A percentile compares a stretch with the other conserved stretches of the same genome.
These are phyloP conservation scores for Papilio polyxenes DNA, from an alignment of 1,140 invertebrate species.

Conservation along the genomic window DNA sequence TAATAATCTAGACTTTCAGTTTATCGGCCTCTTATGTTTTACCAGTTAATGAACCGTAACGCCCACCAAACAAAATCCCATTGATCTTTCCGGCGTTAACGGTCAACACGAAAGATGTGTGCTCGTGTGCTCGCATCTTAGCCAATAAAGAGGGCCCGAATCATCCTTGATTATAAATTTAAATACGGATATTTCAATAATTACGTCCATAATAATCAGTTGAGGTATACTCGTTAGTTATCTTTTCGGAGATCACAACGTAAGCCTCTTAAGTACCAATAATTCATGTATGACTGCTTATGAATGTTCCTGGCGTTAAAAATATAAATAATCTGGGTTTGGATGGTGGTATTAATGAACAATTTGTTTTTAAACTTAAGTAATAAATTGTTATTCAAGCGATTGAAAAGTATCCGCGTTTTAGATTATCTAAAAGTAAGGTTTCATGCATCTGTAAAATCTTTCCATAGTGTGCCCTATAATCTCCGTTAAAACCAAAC, in stretches of 20 bases:
- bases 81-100: constrained; percentile 70
- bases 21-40: constrained; percentile 43
- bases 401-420: not conserved
- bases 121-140: constrained; percentile 52
- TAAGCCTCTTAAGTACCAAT: constrained; percentile 28
- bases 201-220: constrained; percentile 49
- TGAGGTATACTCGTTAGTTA: constrained; percentile 36
- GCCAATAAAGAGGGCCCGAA: constrained; percentile 46
- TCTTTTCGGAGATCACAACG: constrained; percentile 17
- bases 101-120: constrained; percentile 63
- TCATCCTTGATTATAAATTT: constrained; percentile 60
- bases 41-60: constrained; percentile 75
- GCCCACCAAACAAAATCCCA: constrained; percentile 66
- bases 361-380: not conserved
- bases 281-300: constrained; percentile 23
- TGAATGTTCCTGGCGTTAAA: not conserved
- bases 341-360: constrained; percentile 20
- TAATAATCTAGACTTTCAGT: not conserved
- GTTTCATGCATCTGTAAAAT: not conserved
- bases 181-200: constrained; percentile 52
- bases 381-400: constrained; percentile 3
- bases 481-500: not conserved
- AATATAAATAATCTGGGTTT: constrained; percentile 9
- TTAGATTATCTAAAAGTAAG: not conserved
- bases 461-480: too few relatives aligned